Evolutionary conservation across 1,140 invertebrate genomes (phyloP), one percentile per base, ranked within the genome.

Genomic region (Brachionus calyciflorus): DNA sequence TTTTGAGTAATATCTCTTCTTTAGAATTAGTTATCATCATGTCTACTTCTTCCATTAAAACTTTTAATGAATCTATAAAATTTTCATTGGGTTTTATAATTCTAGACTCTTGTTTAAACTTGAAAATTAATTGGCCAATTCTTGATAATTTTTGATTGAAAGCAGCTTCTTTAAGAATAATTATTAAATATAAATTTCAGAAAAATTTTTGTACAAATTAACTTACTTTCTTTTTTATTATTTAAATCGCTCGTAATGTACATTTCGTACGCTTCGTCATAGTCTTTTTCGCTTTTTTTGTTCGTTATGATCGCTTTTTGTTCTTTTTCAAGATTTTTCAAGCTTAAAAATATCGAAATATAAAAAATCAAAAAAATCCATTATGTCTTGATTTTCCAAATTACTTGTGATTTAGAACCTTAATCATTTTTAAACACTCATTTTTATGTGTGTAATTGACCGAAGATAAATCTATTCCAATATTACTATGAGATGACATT

Each of bases 1-100:
- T 83, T 55, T 82, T 85, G 46, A 14, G 76, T 51, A 63, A 24
- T 9, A 51, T 17, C 6, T 55, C 33, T 41, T 73, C 69, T 51
- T 73, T 73, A 19, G 44, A 19, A 37, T 73, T 17, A 0, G 44
- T 73, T n/a, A 73, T 49, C 21, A 21, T 9, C 10, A 17, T 30
- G 46, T 73, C 69, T 0, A 73, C 51, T 55, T 73, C 28, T 40
- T 73, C 69, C 69, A 73, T 73, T 26, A 51, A 19, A 30, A 3
- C 51, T 26, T 53, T 73, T 3, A 73, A 33, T 24, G 12, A 41
- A 21, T 73, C 51, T 12, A 73, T 55, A 21, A 73, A 51, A 12
- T 51, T 49, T 40, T 73, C 69, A 46, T 65, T 65, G 2, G 41
- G 60, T 10, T 26, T 65, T 12, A 37, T 44, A 14, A n/a, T 7